Conservation (phyloP, 1,140 invertebrate genomes). For the Meloidogyne exigua region DNA sequence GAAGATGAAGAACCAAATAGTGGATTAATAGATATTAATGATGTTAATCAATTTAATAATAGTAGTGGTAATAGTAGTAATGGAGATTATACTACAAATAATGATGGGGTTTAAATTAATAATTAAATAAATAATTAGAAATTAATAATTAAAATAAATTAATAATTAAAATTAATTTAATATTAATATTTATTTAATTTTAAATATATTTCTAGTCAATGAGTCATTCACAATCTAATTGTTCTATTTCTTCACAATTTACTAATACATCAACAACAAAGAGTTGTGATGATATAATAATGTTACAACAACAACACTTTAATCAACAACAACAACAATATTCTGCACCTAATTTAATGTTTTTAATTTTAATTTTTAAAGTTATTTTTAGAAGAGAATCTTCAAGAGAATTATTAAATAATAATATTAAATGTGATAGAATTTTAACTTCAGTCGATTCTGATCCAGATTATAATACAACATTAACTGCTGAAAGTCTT, state of each 20-base stretch:
- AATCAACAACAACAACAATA: slow-evolving; percentile 9
- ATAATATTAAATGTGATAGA: background rate
- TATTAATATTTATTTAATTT: background rate
- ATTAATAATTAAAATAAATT: too few relatives aligned
- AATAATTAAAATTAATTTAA: too few relatives aligned
- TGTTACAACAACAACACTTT: background rate
- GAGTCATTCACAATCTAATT: slow-evolving; percentile 43
- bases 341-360: slow-evolving; percentile 15
- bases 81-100: background rate
- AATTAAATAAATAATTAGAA: too few relatives aligned
- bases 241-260: slow-evolving; percentile 48
- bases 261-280: slow-evolving; percentile 28
- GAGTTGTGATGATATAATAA: slow-evolving; percentile 13
- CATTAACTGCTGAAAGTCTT: slow-evolving; percentile 54
- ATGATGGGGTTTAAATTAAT: background rate
- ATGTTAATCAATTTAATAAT: background rate
- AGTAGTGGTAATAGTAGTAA: background rate
- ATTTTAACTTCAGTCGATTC: slow-evolving; percentile 34
- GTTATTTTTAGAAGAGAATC: too few relatives aligned
- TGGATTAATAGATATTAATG: background rate
- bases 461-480: slow-evolving; percentile 62
- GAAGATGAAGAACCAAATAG: slow-evolving; percentile 33
- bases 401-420: background rate
- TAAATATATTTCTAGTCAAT: slow-evolving; percentile 25
- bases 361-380: too few relatives aligned